Evolutionary conservation across 35 echinoderm and acorn worm species (phyloP), one percentile per base, ranked within the genome.

Genomic region (Lytechinus variegatus): DNA sequence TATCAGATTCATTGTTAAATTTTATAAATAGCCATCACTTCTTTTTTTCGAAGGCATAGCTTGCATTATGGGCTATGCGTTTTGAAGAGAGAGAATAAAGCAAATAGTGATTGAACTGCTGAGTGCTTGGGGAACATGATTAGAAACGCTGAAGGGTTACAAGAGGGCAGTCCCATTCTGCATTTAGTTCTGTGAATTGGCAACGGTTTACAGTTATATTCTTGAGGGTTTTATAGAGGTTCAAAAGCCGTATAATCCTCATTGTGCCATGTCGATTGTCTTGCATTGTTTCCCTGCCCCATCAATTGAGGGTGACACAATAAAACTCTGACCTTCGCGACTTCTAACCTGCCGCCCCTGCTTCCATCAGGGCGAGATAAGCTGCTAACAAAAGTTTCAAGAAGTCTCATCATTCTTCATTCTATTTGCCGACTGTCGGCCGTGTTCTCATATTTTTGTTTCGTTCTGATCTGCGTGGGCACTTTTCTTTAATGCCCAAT

Each of bases 171-270:
- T 24, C 66, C 14, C 66, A 79, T 16, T 24, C 66, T 79, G 33
- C 33, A 44, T 44, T n/a, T 24, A 79, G 61, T 71, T 24, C 66
- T 79, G 61, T 53, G 52, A 90, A 90, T 44, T 90, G 28, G 10
- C 88, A 54, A 54, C 52, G 88, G 52, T 90, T 90, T 90, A 90
- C 88, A 90, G 28, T 90, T 90, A 89, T 89, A 89, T 89, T 52
- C 87, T 52, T 13, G 28, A 29, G 51, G 33, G 87, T 1, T 4
- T 89, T 89, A 44, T 90, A 8, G 8, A 90, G 88, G 88, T 90
- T 54, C 28, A 90, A 90, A 90, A 90, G 88, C 88, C 88, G 52
- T 90, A 52, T 52, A 90, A 90, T 90, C 88, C 88, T 44, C 16
- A 90, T 54, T 52, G 29, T 90, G 29, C 28, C 21, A 52, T 19